Evolutionary conservation across 2,113 vertebrate genomes (phyloP), one percentile per base, ranked within the genome.

Genomic region (Sula dactylatra): DNA sequence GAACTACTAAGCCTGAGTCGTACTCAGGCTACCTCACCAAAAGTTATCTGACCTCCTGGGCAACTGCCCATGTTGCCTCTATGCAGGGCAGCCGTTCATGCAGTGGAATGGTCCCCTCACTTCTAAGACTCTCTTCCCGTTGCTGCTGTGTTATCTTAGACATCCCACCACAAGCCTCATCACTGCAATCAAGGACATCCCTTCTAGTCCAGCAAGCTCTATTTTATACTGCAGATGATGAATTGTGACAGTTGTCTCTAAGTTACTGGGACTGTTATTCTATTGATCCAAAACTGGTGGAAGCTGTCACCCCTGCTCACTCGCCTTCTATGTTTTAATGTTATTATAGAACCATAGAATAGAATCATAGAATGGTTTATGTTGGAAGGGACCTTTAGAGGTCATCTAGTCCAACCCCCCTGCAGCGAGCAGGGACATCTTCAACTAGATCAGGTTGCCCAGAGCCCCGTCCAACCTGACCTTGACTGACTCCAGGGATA

Each of bases 81-180:
- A 6, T 0, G 0, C 58, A 47, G 44, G 34, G 38, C 2, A 1
- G 21, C 9, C 2, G 1, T 22, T 16, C 13, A 4, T 0, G 0
- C 6, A 64, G 61, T 59, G 62, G 3, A 91, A 66, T 1, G 5
- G 3, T 83, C 40, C 21, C 12, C 47, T 67, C 4, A 3, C 16
- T 62, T 80, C 47, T 59, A 59, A 82, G 64, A 29, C 29, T 42
- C 85, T 5, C 34, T 56, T 83, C 71, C 58, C 52, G 64, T 34
- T 1, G 3, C 40, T 4, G 1, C 42, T 32, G 1, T 16, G 15
- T 65, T 65, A n/a, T 42, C 49, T 69, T 44, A 34, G 38, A 45
- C 70, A 67, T 50, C 42, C 52, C 11, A 4, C 61, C 82, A 74
- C 2, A 0, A 90, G 38, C 38, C n/a, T 80, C 71, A 59, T 42